A percentile compares a stretch with the other conserved stretches of the same genome.
phyloP scores from a whole-genome alignment of 2,888 invertebrate species.

The Portevinia maculata region DNA sequence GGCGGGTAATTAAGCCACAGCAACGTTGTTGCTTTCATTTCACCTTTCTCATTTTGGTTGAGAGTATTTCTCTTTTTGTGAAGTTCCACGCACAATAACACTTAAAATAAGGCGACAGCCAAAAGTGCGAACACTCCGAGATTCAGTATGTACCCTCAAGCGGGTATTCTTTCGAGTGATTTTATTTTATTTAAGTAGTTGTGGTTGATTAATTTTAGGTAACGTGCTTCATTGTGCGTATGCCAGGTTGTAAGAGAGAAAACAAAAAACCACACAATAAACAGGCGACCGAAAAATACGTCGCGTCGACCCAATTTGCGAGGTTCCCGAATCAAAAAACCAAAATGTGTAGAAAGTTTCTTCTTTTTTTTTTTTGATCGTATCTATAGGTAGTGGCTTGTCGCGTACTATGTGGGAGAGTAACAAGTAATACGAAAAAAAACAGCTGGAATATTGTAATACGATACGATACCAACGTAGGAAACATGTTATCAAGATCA shows the following conservation, averaged over 20 bases:
- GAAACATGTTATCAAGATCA: constrained; percentile 39
- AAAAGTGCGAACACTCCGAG: constrained; percentile 28
- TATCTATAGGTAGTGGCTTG: not conserved
- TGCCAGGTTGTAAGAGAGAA: constrained; percentile 19
- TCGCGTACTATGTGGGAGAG: constrained; percentile 1
- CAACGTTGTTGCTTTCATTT: constrained; percentile 42
- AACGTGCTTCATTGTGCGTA: constrained; percentile 58
- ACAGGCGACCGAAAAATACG: constrained; percentile 10
- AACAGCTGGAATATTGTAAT: constrained; percentile 6
- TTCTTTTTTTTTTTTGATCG: constrained; percentile 12
- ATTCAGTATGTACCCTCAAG: constrained; percentile 41
- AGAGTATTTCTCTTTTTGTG: constrained; percentile 8
- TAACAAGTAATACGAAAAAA: not conserved
- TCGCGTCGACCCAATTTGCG: constrained; percentile 58
- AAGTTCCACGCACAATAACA: constrained; percentile 46
- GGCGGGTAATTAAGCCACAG: constrained; percentile 12
- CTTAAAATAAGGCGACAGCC: constrained; percentile 23
- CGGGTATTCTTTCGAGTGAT: constrained; percentile 8
- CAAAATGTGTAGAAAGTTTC: constrained; percentile 10
- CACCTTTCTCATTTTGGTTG: constrained; percentile 48
- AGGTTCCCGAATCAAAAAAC: constrained; percentile 41
- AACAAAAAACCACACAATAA: constrained; percentile 4
- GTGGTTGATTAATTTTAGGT: constrained; percentile 61
- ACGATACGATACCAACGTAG: constrained; percentile 22
- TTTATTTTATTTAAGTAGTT: constrained; percentile 13